Evolutionary conservation across 2,888 invertebrate species (phyloP).

Genomic region (Acholoe squamosa): DNA sequence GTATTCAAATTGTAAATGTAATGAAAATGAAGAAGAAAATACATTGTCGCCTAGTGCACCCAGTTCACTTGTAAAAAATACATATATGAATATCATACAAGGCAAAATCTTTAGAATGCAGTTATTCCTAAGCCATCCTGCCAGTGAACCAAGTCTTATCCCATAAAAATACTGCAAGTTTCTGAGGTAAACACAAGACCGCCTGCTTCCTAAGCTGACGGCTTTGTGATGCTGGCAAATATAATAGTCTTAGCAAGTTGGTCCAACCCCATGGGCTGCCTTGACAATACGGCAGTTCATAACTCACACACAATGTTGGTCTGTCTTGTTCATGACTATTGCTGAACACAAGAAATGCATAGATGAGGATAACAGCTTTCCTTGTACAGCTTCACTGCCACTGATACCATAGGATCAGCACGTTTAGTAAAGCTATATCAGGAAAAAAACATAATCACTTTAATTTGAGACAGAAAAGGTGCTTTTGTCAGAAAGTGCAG

Average conservation of each 20-base stretch:
- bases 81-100: constrained; percentile 1
- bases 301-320: not conserved
- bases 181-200: constrained; percentile 38
- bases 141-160: constrained; percentile 16
- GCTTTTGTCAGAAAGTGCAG: not conserved
- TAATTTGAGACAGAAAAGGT: not conserved
- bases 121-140: constrained; percentile 7
- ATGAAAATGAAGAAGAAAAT: constrained; percentile 13
- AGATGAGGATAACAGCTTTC: not conserved
- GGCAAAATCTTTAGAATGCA: constrained; percentile 31
- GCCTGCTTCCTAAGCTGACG: not conserved
- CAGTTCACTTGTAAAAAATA: constrained; percentile 33
- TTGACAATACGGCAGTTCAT: not conserved
- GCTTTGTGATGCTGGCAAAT: not conserved
- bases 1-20: constrained; percentile 27
- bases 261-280: not conserved
- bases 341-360: constrained; percentile 51
- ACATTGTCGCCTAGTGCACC: not conserved
- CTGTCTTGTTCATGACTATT: constrained; percentile 48
- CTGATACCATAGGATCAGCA: constrained; percentile 34
- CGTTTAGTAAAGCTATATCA: constrained; percentile 32
- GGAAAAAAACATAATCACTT: not conserved
- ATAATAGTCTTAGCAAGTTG: not conserved
- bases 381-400: not conserved
- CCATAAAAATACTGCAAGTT: constrained; percentile 35